Evolutionary conservation across 2,888 invertebrate species (phyloP), one percentile per base, ranked within the genome.

Genomic region (Blastobasis lacticolella): DNA sequence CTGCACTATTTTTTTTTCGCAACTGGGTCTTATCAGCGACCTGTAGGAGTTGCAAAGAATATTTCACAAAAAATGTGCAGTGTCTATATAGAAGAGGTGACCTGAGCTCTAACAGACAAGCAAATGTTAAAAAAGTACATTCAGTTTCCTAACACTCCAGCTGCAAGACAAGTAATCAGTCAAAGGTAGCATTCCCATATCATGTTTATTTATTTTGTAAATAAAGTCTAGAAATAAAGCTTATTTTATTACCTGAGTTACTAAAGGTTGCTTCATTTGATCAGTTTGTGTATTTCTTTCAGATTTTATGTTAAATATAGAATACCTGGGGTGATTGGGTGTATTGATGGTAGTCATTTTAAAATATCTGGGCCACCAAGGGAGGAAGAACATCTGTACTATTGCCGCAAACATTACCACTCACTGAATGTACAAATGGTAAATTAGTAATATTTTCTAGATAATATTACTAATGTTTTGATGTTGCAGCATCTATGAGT

Each of bases 341-440:
- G 54, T 49, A 50, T 57, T 46, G 58, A 57, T 54, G 53, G 51
- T 7, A 51, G 53, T n/a, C 54, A 56, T 45, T 58, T 54, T 49
- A 49, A 23, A 51, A 60, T 56, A 50, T 48, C 56, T 54, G 40
- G 7, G 4, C 60, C 57, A 8, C n/a, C 5, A n/a, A 52, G 37
- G 45, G 55, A 54, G 41, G 52, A 49, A 5, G 56, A 58, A 49
- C 58, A 58, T 49, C 6, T 51, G 10, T 61, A 53, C 43, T 60
- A 50, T 36, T 53, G 58, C 44, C 37, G 61, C 1, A 62, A 63
- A 45, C 55, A 60, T 23, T 62, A 53, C 45, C 54, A 63, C 53
- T 62, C 62, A 4, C 10, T 63, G 2, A 63, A 65, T 61, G 60
- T 60, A 2, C 59, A 61, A 59, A 60, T 62, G 59, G 63, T 63